phyloP scores from a whole-genome alignment of 2,113 vertebrate species.

The Canis aureus region DNA sequence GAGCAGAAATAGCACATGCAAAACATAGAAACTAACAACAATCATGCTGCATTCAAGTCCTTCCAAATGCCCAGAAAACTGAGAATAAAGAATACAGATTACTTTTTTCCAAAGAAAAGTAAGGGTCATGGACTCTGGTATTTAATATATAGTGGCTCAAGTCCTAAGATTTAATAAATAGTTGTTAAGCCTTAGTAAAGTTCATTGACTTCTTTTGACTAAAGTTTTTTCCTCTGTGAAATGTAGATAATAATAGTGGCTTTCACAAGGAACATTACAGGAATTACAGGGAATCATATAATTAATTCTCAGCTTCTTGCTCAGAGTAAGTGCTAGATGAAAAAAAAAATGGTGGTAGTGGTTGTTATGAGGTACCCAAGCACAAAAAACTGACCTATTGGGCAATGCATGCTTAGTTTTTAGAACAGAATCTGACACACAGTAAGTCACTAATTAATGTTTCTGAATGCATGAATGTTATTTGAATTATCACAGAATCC shows the following conservation, averaged over 20 bases:
- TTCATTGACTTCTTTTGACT: slow-evolving; percentile 15
- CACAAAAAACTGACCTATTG: not conserved
- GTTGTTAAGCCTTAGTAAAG: not conserved
- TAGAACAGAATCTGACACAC: not conserved
- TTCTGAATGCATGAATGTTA: not conserved
- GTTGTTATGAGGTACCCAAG: not conserved
- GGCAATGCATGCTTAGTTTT: not conserved
- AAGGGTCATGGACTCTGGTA: not conserved
- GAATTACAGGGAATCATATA: not conserved
- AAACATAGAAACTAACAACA: not conserved
- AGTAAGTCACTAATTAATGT: not conserved
- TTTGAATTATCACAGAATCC: not conserved
- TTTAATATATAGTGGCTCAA: not conserved
- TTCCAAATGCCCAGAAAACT: not conserved
- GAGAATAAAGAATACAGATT: not conserved
- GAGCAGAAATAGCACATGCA: not conserved
- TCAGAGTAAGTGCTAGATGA: not conserved
- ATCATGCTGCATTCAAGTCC: not conserved
- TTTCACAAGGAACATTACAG: not conserved
- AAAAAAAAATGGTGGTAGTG: not conserved
- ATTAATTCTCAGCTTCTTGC: not conserved
- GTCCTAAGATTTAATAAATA: not conserved
- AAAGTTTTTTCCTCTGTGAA: not conserved
- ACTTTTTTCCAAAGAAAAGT: not conserved
- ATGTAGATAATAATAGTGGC: not conserved